phyloP scores from a whole-genome alignment of 2,888 invertebrate genomes.

The Zygaena filipendulae region DNA sequence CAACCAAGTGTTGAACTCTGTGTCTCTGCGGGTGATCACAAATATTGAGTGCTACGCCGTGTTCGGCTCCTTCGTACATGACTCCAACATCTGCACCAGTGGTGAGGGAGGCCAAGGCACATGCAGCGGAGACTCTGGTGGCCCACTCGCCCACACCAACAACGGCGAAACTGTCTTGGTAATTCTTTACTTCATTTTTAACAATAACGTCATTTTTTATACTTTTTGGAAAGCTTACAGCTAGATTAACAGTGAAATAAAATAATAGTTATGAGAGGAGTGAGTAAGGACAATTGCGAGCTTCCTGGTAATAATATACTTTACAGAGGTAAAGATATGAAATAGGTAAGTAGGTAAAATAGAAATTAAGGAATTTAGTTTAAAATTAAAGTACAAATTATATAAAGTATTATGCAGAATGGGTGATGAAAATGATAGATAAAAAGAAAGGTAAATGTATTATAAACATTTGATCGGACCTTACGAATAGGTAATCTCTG shows the following conservation, averaged over 20 bases:
- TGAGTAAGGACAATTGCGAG: neutral
- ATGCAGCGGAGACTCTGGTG: conserved; percentile 28
- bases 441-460: no score
- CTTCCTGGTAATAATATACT: no score
- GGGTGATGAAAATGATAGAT: no score
- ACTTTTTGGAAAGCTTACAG: no score
- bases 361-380: no score
- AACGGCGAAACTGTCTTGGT: conserved; percentile 17
- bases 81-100: conserved; percentile 33
- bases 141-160: conserved; percentile 19
- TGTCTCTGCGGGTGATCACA: conserved; percentile 27
- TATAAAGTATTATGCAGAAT: no score
- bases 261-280: neutral
- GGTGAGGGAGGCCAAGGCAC: conserved; percentile 28
- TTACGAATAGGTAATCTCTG: no score
- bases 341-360: no score
- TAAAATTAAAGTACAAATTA: no score
- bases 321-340: no score
- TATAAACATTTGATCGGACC: no score
- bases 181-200: conserved; percentile 8
- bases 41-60: conserved; percentile 24
- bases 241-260: neutral
- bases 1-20: conserved; percentile 28
- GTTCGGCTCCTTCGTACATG: conserved; percentile 22
- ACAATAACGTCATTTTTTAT: no score